Evolutionary conservation across 2,797 vertebrate species (phyloP), one percentile per base, ranked within the genome.

Genomic region (Alosa sapidissima): DNA sequence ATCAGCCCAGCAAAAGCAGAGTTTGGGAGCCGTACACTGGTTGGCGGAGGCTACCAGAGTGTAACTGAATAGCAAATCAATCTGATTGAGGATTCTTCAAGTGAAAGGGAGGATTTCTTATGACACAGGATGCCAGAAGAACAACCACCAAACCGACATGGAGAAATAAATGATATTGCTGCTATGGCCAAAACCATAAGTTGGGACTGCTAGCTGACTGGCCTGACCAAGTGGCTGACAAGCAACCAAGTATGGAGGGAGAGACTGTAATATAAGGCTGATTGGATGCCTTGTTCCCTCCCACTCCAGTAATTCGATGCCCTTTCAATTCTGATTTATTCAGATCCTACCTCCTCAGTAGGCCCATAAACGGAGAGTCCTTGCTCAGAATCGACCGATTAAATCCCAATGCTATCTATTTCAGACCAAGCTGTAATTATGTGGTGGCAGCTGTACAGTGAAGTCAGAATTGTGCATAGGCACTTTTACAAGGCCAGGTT

Each of bases 301-400:
- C 65, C 65, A 72, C 3, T 14, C 5, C 14, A 41, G 33, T 47
- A 36, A 78, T 78, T 78, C 16, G 68, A 41, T 75, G 24, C 41
- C 72, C 41, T 78, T 78, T 78, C 72, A 78, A 47, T 78, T 45
- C 72, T 19, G 36, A 78, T 78, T 45, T 47, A 78, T 47, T 47
- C 36, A 78, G 72, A 78, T 19, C 5, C 36, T 45, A 8, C 41
- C 72, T 78, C 36, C 72, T 78, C 5, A 78, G 45, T 21, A 78
- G 16, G 16, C 2, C 2, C 72, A 78, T 45, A 78, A 45, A 47
- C 19, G 88, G 89, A 89, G 89, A 87, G 87, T 82, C 88, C 3
- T 13, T 87, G 91, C 94, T 94, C 92, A 93, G 91, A 91, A 94
- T 91, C 92, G 93, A 93, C 94, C 94, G 91, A 91, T 94, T 91